These are phyloP conservation scores for Myodes glareolus DNA, from an alignment of 2,113 vertebrate genomes.

Conservation along the genomic window DNA sequence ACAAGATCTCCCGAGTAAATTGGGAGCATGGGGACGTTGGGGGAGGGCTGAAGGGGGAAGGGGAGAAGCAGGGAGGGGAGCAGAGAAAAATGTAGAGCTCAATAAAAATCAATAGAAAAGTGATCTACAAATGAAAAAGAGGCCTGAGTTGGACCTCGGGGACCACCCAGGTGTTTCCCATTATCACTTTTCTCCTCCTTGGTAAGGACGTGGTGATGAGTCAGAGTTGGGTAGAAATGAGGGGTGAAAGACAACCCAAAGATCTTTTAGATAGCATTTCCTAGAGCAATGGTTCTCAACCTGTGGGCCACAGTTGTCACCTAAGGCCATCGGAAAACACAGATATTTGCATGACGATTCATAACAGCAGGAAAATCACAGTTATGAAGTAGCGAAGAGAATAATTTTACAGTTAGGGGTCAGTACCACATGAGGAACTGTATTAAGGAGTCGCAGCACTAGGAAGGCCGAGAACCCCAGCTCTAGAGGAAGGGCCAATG, in stretches of 20 bases:
- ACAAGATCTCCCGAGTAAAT: too few species aligned
- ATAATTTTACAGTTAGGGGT: not conserved
- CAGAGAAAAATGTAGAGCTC: too few species aligned
- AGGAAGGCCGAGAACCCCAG: not conserved
- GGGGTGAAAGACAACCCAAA: too few species aligned
- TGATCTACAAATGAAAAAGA: not conserved
- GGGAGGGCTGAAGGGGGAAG: too few species aligned
- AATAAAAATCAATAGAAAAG: too few species aligned
- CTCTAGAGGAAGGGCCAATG: not conserved
- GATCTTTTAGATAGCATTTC: not conserved
- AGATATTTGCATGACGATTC: not conserved
- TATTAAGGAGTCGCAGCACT: not conserved
- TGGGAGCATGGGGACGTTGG: too few species aligned
- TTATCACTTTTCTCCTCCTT: not conserved
- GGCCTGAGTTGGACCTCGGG: not conserved
- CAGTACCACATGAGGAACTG: not conserved
- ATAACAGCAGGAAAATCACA: not conserved
- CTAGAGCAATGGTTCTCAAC: not conserved
- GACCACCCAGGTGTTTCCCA: not conserved
- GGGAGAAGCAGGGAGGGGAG: too few species aligned
- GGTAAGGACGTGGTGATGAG: not conserved
- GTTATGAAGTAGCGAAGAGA: not conserved
- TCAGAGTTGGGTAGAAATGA: not conserved
- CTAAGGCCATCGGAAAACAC: not conserved
- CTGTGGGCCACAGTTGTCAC: not conserved